Conservation (phyloP, 2,888 invertebrate species). For the Taenaris catops region DNA sequence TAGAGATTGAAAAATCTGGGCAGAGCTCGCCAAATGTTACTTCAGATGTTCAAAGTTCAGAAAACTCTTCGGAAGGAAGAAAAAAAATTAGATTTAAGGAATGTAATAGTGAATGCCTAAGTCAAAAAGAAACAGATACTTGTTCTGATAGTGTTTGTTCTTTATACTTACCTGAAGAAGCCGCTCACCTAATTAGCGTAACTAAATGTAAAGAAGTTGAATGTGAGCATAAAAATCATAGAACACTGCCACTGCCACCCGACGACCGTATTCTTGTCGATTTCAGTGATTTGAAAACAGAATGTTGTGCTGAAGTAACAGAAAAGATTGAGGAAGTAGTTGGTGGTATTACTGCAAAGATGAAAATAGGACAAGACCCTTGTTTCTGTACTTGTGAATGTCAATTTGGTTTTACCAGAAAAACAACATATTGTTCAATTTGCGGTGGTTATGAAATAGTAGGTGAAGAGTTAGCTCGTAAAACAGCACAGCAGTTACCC, state of each 20-base stretch:
- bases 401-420: slow-evolving; percentile 53
- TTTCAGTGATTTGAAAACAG: slow-evolving; percentile 31
- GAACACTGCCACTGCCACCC: slow-evolving; percentile 32
- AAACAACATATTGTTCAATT: slow-evolving; percentile 56
- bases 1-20: slow-evolving; percentile 35
- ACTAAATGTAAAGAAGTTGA: slow-evolving; percentile 42
- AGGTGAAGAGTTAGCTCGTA: slow-evolving; percentile 45
- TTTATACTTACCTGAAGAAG: slow-evolving; percentile 38
- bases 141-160: slow-evolving; percentile 35
- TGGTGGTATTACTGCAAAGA: slow-evolving; percentile 42
- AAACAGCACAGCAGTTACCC: slow-evolving; percentile 33
- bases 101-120: slow-evolving; percentile 27
- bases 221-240: slow-evolving; percentile 38
- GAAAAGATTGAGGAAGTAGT: slow-evolving; percentile 43
- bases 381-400: slow-evolving; percentile 67
- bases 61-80: slow-evolving; percentile 18
- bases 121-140: slow-evolving; percentile 24
- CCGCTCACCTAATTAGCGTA: slow-evolving; percentile 33
- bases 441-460: slow-evolving; percentile 58
- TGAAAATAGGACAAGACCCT: slow-evolving; percentile 41
- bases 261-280: slow-evolving; percentile 46
- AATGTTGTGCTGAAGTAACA: slow-evolving; percentile 40
- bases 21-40: slow-evolving; percentile 21
- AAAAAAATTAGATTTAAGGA: slow-evolving; percentile 26
- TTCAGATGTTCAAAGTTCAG: slow-evolving; percentile 26